Evolutionary conservation across 2,113 vertebrate species (phyloP).

Genomic region (Elaphurus davidianus): DNA sequence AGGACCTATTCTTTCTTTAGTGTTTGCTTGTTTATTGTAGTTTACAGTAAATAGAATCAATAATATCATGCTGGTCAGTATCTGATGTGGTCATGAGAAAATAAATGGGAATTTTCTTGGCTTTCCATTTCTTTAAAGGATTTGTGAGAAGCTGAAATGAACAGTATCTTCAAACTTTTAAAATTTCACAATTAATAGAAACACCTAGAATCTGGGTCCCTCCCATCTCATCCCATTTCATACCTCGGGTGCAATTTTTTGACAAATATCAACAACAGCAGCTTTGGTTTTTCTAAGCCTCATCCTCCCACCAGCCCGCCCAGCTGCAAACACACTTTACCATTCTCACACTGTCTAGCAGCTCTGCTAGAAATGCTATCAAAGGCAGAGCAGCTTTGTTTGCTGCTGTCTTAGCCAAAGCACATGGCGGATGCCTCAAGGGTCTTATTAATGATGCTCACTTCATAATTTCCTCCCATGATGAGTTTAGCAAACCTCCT

Average conservation of each 20-base stretch:
- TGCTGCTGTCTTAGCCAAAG: conserved; percentile 6
- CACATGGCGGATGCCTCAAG: background rate
- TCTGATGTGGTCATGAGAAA: background rate
- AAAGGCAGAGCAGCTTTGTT: background rate
- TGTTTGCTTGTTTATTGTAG: background rate
- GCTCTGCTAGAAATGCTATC: background rate
- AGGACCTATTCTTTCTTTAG: background rate
- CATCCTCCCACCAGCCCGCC: background rate
- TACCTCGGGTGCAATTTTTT: background rate
- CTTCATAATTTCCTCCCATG: conserved; percentile 95
- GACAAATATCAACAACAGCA: background rate
- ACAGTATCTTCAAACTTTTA: background rate
- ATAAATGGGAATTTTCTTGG: background rate
- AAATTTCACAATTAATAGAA: background rate
- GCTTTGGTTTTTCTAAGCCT: background rate
- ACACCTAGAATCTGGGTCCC: background rate
- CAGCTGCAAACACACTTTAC: background rate
- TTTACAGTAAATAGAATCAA: background rate
- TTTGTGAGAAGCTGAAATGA: background rate
- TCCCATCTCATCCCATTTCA: background rate
- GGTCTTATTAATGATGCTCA: conserved; percentile 68
- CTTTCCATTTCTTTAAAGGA: background rate
- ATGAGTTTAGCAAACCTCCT: conserved; percentile 95
- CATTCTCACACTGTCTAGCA: background rate
- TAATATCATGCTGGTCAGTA: background rate